Evolutionary conservation across 2,113 vertebrate genomes (phyloP).

Genomic region (Mola mola): DNA sequence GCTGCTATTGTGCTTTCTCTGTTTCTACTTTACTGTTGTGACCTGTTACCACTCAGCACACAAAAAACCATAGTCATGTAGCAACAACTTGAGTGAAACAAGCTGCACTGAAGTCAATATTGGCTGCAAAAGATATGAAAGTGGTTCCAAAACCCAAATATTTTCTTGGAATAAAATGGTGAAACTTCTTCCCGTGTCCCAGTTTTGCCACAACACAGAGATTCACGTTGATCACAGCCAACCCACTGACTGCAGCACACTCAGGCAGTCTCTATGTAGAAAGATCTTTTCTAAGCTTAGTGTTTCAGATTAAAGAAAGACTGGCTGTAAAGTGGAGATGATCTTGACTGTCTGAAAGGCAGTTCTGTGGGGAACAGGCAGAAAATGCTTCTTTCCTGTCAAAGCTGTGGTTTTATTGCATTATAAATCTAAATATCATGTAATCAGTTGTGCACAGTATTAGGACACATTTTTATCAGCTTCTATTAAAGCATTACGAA

Average conservation of each 20-base stretch:
- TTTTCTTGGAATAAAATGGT: conserved; percentile 44
- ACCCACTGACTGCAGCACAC: neutral
- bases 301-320: conserved; percentile 6
- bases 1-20: too few species aligned
- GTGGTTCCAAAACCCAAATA: conserved; percentile 36
- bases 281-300: conserved; percentile 10
- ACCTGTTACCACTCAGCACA: neutral
- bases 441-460: neutral
- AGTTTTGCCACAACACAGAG: conserved; percentile 28
- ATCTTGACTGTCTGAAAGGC: conserved; percentile 29
- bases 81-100: conserved; percentile 10
- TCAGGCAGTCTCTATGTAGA: neutral
- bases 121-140: conserved; percentile 28
- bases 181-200: conserved; percentile 42
- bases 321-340: conserved; percentile 9
- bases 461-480: neutral
- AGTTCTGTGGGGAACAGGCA: conserved; percentile 62
- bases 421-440: neutral
- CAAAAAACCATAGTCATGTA: neutral
- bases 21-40: neutral
- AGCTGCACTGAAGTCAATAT: conserved; percentile 15
- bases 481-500: too few species aligned
- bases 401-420: conserved; percentile 22
- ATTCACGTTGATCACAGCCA: conserved; percentile 21
- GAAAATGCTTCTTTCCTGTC: conserved; percentile 73